phyloP scores from a whole-genome alignment of 2,797 vertebrate genomes.

The Nyctibius grandis region DNA sequence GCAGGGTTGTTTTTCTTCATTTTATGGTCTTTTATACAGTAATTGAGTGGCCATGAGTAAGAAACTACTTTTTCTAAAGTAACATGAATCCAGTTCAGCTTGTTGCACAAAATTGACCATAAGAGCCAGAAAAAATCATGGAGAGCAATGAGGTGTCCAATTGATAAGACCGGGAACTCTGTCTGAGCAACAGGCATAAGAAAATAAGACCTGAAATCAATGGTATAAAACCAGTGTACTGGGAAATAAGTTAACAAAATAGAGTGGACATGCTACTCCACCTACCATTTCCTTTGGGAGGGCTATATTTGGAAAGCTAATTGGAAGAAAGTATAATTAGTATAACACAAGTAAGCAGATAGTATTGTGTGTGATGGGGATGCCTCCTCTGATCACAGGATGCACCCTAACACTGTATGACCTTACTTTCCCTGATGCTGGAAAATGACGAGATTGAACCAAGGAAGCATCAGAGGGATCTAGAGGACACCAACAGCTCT shows the following conservation, averaged over 20 bases:
- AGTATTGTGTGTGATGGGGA: neutral
- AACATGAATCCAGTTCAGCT: neutral
- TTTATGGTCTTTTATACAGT: neutral
- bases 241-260: neutral
- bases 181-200: neutral
- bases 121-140: neutral
- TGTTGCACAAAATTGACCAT: neutral
- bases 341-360: neutral
- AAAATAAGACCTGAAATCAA: neutral
- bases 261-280: neutral
- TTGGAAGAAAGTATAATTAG: neutral
- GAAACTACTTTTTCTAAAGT: neutral
- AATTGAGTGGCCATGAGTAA: neutral
- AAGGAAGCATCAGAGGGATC: neutral
- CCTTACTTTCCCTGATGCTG: neutral
- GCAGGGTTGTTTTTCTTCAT: neutral
- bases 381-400: neutral
- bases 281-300: neutral
- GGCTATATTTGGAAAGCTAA: neutral
- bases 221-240: neutral
- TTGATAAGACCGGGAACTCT: neutral
- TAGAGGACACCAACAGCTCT: neutral
- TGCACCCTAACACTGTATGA: neutral
- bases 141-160: neutral
- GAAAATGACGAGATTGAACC: neutral